Base-by-base conservation (phyloP, 2,888 invertebrate species). In the Rhogogaster chlorosoma region DNA sequence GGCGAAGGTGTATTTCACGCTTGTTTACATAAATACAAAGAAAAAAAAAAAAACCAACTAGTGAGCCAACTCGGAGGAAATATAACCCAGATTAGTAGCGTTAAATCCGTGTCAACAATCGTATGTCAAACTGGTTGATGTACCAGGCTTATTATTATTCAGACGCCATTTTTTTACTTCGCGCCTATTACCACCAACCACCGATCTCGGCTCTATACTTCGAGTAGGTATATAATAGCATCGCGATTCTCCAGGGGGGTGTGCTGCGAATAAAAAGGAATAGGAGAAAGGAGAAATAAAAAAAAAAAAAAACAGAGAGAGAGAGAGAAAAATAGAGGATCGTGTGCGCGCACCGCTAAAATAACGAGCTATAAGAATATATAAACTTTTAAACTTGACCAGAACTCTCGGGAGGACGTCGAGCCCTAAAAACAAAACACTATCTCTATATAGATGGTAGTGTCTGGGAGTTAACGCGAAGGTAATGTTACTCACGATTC, bases 81-180 rank as follows among this genome's bases (percentile, higher is more conserved):
- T 77, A 77, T 53, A 53, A 53, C 18, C 53, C 22, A 42, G 42
- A 42, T 42, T 5, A 22, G 38, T 26, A 73, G 22, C 36, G 1
- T 71, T 15, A 32, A 77, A 49, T 77, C 15, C 15, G 49, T n/a
- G 77, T 53, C 77, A 77, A 77, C 53, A 49, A 53, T 49, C 45
- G 49, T 77, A 77, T 32, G 77, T 77, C 77, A 77, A 77, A 77
- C 49, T 67, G 67, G 32, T 67, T 67, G 67, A 67, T 49, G 49
- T 73, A n/a, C 49, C 77, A 38, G 38, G 42, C 71, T 71, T n/a
- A n/a, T 73, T 73, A 73, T 42, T 22, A 73, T 73, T 32, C 53
- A 15, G 75, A 77, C 77, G 77, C 77, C 77, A 77, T 77, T 77
- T 77, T 77, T 77, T 77, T 77, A 77, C 29, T 77, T 49, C 45